A percentile compares a stretch with the other conserved stretches of the same genome.
These are phyloP conservation scores for Glareola pratincola DNA, from an alignment of 2,113 vertebrate species.

Conservation along the genomic window DNA sequence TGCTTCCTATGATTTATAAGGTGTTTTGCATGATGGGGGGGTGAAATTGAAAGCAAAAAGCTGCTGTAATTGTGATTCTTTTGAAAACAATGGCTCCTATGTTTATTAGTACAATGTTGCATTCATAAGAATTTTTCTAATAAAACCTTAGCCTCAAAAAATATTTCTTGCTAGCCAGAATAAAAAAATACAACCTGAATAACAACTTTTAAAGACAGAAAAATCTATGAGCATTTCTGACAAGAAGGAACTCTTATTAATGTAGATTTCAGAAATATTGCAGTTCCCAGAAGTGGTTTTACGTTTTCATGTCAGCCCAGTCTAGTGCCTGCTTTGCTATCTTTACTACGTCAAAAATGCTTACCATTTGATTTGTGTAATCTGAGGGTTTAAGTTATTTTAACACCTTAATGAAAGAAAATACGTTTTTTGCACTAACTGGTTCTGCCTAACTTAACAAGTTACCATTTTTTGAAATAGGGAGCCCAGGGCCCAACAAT, in stretches of 20 bases:
- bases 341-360: not conserved
- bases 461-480: not conserved
- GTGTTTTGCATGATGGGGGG: not conserved
- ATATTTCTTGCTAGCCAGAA: not conserved
- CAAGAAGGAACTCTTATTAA: not conserved
- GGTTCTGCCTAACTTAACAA: not conserved
- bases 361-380: not conserved
- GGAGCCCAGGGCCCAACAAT: not conserved
- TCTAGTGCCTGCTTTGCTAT: not conserved
- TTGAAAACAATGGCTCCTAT: not conserved
- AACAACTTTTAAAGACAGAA: not conserved
- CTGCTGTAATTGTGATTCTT: not conserved
- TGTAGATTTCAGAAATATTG: not conserved
- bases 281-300: not conserved
- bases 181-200: not conserved
- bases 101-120: conserved; percentile 1
- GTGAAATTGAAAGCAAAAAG: not conserved
- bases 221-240: not conserved
- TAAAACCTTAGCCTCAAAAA: not conserved
- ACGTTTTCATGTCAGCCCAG: not conserved
- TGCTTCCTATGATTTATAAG: not conserved
- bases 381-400: not conserved
- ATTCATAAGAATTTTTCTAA: not conserved
- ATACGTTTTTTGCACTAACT: not conserved
- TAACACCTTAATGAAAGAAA: not conserved